Conservation (phyloP, 2,113 vertebrate species). For the Chauna torquata region DNA sequence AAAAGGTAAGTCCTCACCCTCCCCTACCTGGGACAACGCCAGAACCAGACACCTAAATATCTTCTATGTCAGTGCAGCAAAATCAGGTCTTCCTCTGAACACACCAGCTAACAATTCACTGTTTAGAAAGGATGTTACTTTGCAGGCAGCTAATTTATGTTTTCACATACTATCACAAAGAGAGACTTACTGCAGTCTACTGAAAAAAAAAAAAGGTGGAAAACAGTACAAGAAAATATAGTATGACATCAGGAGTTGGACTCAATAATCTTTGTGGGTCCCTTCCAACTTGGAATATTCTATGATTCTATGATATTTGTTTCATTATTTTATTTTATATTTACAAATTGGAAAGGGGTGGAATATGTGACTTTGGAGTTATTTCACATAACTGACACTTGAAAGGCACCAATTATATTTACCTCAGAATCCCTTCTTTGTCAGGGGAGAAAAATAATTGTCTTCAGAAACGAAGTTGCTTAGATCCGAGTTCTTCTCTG, state of each 20-base stretch:
- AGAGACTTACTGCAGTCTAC: not conserved
- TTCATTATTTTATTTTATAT: not conserved
- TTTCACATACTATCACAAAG: not conserved
- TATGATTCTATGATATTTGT: no score
- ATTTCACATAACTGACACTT: not conserved
- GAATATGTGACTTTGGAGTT: not conserved
- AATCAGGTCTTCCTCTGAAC: not conserved
- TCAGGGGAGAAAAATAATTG: not conserved
- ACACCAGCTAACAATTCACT: not conserved
- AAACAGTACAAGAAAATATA: not conserved
- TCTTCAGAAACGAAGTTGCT: not conserved
- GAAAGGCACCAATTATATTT: not conserved
- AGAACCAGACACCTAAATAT: not conserved
- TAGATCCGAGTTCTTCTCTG: not conserved
- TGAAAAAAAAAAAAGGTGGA: not conserved
- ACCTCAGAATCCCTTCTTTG: not conserved
- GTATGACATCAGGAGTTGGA: no score
- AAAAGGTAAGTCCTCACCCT: not conserved
- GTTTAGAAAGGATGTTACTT: not conserved
- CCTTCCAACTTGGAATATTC: no score
- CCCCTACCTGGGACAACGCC: not conserved
- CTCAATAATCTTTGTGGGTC: no score
- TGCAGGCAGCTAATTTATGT: not conserved
- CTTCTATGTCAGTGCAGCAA: not conserved
- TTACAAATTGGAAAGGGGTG: not conserved